phyloP scores from a whole-genome alignment of 2,113 vertebrate genomes.

The Onychorhynchus coronatus region DNA sequence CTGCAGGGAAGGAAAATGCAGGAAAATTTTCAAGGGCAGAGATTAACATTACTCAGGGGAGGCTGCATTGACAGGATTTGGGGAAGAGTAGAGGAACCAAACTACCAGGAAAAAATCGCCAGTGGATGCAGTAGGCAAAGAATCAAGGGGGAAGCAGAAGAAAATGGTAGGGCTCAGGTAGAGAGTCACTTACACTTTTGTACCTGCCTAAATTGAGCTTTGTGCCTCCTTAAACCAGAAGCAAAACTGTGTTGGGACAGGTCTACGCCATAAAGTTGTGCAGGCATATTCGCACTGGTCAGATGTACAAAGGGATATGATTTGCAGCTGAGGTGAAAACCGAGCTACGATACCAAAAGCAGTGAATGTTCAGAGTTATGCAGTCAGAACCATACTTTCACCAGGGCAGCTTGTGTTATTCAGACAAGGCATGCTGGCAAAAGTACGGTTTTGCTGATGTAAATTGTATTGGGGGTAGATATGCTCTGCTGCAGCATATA shows the following conservation, averaged over 20 bases:
- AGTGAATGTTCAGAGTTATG: neutral
- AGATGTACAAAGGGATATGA: neutral
- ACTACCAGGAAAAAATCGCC: neutral
- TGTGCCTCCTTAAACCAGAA: neutral
- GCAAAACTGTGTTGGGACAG: neutral
- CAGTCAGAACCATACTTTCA: neutral
- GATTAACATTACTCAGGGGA: neutral
- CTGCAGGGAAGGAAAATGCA: slow-evolving; percentile 24
- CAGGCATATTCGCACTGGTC: neutral
- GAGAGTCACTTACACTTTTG: neutral
- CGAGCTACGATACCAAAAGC: rapidly evolving
- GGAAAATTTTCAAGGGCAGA: slow-evolving; percentile 18
- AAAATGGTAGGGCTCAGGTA: neutral
- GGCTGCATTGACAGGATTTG: neutral
- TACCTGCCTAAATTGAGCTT: neutral
- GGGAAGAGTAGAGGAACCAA: neutral
- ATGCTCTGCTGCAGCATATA: rapidly evolving
- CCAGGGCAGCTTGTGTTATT: neutral
- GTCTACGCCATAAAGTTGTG: neutral
- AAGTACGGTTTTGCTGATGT: neutral
- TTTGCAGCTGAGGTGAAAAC: neutral
- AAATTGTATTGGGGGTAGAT: neutral
- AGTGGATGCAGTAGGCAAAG: neutral
- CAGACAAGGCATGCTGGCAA: neutral
- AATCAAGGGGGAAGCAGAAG: neutral